Base-by-base conservation (phyloP, 92 coral and sea anemone genomes). In the Porites evermanni region DNA sequence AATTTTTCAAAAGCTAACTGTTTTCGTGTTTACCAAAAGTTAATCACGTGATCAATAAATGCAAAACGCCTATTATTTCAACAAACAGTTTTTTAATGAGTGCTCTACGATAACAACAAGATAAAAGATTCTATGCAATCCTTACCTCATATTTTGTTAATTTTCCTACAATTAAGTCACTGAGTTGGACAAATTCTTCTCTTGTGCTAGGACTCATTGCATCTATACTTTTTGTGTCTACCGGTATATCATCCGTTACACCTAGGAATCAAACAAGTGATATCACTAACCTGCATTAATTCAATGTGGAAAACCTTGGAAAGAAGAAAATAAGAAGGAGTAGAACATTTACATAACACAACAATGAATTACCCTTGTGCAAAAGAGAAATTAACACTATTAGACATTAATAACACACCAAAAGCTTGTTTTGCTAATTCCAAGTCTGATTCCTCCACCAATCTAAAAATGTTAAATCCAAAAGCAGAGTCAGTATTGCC, bases 371-470 rank as follows among this genome's bases (percentile, higher is more conserved):
- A 38, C 6, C 47, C 47, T 38, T 7, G 23, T 79, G 13, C 21
- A 60, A 26, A 38, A 4, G 47, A 38, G 47, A 38, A 38, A 38
- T 38, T 38, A 38, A 38, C 47, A 38, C 5, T 38, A 3, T 38
- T 21, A 44, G 69, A 20, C 54, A 86, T 4, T 3, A 19, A 19
- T n/a, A 23, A 89, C 95, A 74, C 85, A 97, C 99, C 99, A 95
- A 97, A 97, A 75, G 98, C 91, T 72, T 97, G 98, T 84, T 93
- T 90, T 74, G 99, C 93, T 79, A 97, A 78, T 86, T 95, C 88
- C 47, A 97, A 89, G 85, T 97, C 99, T 50, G 99, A 92, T 73
- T 97, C 99, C 80, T 97, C 98, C 77, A 91, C 93, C 75, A 97
- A 83, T 90, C 99, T 97, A 61, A 83, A 74, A 83, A 56, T 7